Base-by-base conservation (phyloP, 2,888 invertebrate species). In the Ormyrus pomaceus region DNA sequence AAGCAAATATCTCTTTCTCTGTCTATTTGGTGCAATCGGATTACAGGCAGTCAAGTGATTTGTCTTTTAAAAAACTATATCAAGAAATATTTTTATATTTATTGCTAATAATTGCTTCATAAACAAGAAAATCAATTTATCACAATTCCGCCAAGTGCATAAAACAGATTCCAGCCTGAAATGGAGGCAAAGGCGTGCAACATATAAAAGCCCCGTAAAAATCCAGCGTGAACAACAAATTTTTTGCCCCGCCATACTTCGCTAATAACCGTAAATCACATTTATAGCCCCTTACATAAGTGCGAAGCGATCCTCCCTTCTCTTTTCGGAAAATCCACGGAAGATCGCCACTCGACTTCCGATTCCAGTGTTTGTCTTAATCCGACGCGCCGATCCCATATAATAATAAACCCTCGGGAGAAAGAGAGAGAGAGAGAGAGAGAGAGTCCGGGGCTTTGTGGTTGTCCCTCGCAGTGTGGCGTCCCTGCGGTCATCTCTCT, bases 261-360 rank as follows among this genome's bases (percentile, higher is more conserved):
- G 1, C 11, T 45, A 80, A 70, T 77, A 76, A 69, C 11, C 58
- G 76, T 79, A 79, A 82, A 82, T 82, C 79, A 82, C 69, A 77
- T 82, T 82, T 79, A 82, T 79, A 69, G 76, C 69, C 46, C 9
- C 79, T 81, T 83, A 82, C 82, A 86, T 86, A 87, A 81, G 78
- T 77, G 82, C 64, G 74, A 76, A 79, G 72, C 72, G 59, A 77
- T 70, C 84, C 87, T 87, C 87, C 87, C 88, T 48, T 73, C 55
- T 51, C 10, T 53, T 34, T 51, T 13, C 13, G 53, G 55, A 59
- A 50, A 62, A 56, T 56, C 56, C 55, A 56, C 9, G 50, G 8
- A 64, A 6, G 55, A 19, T 10, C 51, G 61, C 13, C 77, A n/a
- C 45, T n/a, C 62, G 73, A 74, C 70, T 62, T 72, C 66, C 66